Evolutionary conservation across 2,888 invertebrate species (phyloP), one percentile per base, ranked within the genome.

Genomic region (Abrostola triplasia): DNA sequence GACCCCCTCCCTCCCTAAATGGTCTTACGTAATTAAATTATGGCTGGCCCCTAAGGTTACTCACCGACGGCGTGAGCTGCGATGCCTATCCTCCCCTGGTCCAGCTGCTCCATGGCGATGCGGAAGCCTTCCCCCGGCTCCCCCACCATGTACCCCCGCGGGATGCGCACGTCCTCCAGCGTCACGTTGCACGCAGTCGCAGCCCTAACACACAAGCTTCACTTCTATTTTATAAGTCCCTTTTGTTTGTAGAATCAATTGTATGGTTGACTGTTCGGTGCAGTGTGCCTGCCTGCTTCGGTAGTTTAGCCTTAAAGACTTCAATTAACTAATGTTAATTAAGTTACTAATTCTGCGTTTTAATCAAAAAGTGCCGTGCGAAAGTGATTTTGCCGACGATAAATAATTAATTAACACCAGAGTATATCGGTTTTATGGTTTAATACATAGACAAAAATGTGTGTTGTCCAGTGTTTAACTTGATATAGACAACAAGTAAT

Each of bases 21-120:
- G n/a, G n/a, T n/a, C n/a, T n/a, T n/a, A n/a, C n/a, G n/a, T n/a
- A n/a, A n/a, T n/a, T n/a, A n/a, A n/a, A n/a, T n/a, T n/a, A n/a
- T n/a, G n/a, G n/a, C n/a, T n/a, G n/a, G n/a, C n/a, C n/a, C n/a
- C n/a, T n/a, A n/a, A n/a, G n/a, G n/a, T n/a, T n/a, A n/a, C n/a
- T n/a, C n/a, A n/a, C 97, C 97, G 6, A 97, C 89, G 41, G 97
- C 97, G 85, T 97, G 97, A 0, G 96, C 95, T 0, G 97, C 96
- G 73, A 97, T 97, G 0, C 97, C 97, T 48, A 97, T 96, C 77
- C 97, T 88, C 0, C 96, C 97, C 83, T 96, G 96, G 90, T 97
- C 97, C 48, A 96, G 88, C 82, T 96, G 96, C 51, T 85, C 94
- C 97, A 97, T 97, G 35, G 97, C 97, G 64, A 97, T 96, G 85